A percentile compares a stretch with the other conserved stretches of the same genome.
These are phyloP conservation scores for Sylvilagus bachmani DNA, from an alignment of 2,113 vertebrate genomes.

Conservation along the genomic window DNA sequence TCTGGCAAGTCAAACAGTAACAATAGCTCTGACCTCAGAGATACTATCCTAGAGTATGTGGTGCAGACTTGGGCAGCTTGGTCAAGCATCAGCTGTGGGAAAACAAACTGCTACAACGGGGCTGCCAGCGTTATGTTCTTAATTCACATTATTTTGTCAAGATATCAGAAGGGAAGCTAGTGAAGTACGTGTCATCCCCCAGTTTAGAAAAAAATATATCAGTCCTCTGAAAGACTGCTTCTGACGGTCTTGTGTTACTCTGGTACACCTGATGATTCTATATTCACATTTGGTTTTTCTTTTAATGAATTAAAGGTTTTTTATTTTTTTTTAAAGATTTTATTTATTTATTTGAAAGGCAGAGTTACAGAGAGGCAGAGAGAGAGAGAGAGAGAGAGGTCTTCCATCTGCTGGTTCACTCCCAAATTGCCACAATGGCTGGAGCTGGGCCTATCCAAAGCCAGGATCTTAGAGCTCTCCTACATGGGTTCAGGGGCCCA, in stretches of 20 bases:
- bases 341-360: too few relatives aligned
- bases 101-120: conserved; percentile 80
- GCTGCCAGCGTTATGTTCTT: conserved; percentile 81
- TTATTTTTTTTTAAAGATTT: not conserved
- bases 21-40: conserved; percentile 70
- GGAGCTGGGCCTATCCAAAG: too few relatives aligned
- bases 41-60: conserved; percentile 58
- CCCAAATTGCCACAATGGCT: too few relatives aligned
- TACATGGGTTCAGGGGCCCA: too few relatives aligned
- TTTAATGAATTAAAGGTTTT: conserved; percentile 43
- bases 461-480: too few relatives aligned
- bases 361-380: too few relatives aligned
- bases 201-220: conserved; percentile 50
- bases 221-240: conserved; percentile 64
- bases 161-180: conserved; percentile 75
- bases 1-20: conserved; percentile 69
- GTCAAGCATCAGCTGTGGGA: conserved; percentile 73
- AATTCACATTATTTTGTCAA: conserved; percentile 83
- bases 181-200: conserved; percentile 81
- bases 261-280: conserved; percentile 71
- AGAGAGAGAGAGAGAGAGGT: too few relatives aligned
- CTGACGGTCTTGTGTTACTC: conserved; percentile 37
- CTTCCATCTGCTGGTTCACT: too few relatives aligned
- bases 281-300: conserved; percentile 40
- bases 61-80: conserved; percentile 58